Percentiles rank a stretch among this genome's conserved stretches.
phyloP scores from a whole-genome alignment of 2,797 vertebrate genomes.

The Sciaenops ocellatus region DNA sequence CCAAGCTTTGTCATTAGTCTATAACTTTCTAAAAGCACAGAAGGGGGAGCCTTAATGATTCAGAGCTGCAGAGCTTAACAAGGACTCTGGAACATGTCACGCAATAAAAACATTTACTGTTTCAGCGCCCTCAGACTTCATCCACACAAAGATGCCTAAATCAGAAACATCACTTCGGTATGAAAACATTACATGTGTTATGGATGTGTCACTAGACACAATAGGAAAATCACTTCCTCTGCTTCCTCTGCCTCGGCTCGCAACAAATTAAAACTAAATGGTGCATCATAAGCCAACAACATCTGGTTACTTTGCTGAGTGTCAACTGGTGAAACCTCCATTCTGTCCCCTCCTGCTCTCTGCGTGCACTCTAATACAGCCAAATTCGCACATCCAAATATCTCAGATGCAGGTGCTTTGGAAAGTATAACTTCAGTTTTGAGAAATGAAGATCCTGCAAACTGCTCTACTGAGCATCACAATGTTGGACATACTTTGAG shows the following conservation, averaged over 20 bases:
- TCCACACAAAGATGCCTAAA: not conserved
- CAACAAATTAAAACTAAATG: not conserved
- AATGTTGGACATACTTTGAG: not conserved
- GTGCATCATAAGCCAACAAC: not conserved
- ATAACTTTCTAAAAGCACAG: not conserved
- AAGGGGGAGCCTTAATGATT: not conserved
- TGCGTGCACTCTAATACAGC: not conserved
- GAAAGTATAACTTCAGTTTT: not conserved
- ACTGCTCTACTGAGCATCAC: not conserved
- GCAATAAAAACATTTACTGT: not conserved
- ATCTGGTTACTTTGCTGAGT: not conserved
- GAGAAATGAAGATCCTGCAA: not conserved
- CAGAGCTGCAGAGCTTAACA: too few relatives aligned
- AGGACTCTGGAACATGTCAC: too few relatives aligned
- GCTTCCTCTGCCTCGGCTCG: not conserved
- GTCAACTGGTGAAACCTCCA: not conserved
- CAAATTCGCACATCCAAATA: not conserved
- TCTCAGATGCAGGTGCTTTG: not conserved
- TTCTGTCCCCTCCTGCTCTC: not conserved
- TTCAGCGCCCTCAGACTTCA: not conserved
- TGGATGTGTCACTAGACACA: not conserved
- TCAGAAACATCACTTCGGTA: not conserved
- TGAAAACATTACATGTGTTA: not conserved
- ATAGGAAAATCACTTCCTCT: not conserved
- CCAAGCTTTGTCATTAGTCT: not conserved